These are phyloP conservation scores for Trissolcus brochymenae DNA, from an alignment of 2,888 invertebrate species.

Conservation along the genomic window DNA sequence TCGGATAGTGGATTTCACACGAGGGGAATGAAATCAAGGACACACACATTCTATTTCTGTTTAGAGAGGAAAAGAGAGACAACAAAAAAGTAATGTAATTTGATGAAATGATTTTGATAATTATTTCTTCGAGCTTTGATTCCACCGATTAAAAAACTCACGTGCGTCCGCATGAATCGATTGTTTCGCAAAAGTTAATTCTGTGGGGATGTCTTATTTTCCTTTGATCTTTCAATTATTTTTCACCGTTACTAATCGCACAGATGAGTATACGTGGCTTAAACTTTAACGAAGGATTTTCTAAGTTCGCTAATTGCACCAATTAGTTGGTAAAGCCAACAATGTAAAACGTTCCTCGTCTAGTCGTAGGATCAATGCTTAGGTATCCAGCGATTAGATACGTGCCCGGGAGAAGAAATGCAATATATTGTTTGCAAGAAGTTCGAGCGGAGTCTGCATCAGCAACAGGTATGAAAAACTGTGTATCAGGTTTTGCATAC, in stretches of 20 bases:
- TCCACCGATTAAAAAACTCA: slow-evolving; percentile 26
- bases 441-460: slow-evolving; percentile 8
- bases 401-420: slow-evolving; percentile 9
- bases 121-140: slow-evolving; percentile 8
- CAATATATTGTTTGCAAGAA: slow-evolving; percentile 27
- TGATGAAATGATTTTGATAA: neutral
- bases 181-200: slow-evolving; percentile 47
- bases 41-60: too few relatives aligned
- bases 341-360: slow-evolving; percentile 39
- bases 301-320: slow-evolving; percentile 53
- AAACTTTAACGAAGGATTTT: slow-evolving; percentile 53
- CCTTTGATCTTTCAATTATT: slow-evolving; percentile 53
- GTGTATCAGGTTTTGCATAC: slow-evolving; percentile 38
- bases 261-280: slow-evolving; percentile 47
- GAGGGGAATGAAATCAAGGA: too few relatives aligned
- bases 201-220: slow-evolving; percentile 18
- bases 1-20: slow-evolving; percentile 3
- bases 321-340: slow-evolving; percentile 52
- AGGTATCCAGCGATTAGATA: slow-evolving; percentile 10
- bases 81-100: too few relatives aligned
- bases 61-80: too few relatives aligned
- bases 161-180: slow-evolving; percentile 14
- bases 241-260: slow-evolving; percentile 30
- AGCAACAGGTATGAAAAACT: slow-evolving; percentile 56
- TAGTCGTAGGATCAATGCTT: slow-evolving; percentile 25